A percentile compares a stretch with the other conserved stretches of the same genome.
phyloP scores from a whole-genome alignment of 2,888 invertebrate genomes.

The Melikaiella ostensackeni region DNA sequence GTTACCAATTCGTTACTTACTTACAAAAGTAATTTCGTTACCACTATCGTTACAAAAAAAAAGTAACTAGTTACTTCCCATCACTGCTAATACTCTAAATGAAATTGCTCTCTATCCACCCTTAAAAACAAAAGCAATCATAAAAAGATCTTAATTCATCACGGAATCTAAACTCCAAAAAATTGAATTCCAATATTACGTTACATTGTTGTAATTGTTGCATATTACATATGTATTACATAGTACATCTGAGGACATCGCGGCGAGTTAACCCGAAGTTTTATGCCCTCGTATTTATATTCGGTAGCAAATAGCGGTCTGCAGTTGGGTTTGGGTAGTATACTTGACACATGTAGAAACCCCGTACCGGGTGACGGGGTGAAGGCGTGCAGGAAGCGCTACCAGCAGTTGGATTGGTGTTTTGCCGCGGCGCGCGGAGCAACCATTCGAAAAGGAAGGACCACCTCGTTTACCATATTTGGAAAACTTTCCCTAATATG shows the following conservation, averaged over 20 bases:
- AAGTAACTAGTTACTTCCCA: too few species aligned
- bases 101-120: too few species aligned
- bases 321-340: background rate
- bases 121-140: too few species aligned
- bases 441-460: slow-evolving; percentile 79
- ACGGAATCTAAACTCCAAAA: too few species aligned
- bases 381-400: slow-evolving; percentile 73
- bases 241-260: background rate
- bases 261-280: background rate
- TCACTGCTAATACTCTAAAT: too few species aligned
- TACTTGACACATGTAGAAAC: slow-evolving; percentile 50
- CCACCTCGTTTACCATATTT: slow-evolving; percentile 90
- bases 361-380: slow-evolving; percentile 56
- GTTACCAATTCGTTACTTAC: too few species aligned
- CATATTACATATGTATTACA: background rate
- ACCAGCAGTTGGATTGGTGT: slow-evolving; percentile 76
- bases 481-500: slow-evolving; percentile 90
- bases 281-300: slow-evolving; percentile 54
- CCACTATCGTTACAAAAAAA: too few species aligned
- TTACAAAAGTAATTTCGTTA: too few species aligned
- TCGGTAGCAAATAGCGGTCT: slow-evolving; percentile 56
- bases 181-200: background rate
- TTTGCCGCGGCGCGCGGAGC: slow-evolving; percentile 69
- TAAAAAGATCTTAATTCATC: too few species aligned
- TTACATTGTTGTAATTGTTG: background rate